Percentiles rank a stretch among this genome's conserved stretches.
Conservation (phyloP, 2,113 vertebrate genomes). For the Oplegnathus fasciatus region DNA sequence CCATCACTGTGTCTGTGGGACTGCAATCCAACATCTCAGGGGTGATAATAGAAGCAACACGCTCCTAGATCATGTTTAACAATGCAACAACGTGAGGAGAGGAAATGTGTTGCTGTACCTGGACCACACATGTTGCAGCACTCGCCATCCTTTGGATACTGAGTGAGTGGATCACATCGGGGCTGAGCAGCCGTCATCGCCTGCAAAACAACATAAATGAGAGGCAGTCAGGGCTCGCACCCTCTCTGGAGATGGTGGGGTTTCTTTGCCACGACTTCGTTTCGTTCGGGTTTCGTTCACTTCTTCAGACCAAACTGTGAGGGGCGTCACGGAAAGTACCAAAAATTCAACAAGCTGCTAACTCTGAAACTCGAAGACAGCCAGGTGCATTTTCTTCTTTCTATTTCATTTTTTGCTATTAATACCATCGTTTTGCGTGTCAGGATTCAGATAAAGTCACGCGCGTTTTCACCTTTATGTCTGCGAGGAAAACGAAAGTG, state of each 20-base stretch:
- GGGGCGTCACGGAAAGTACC: conserved; percentile 74
- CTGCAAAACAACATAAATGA: conserved; percentile 37
- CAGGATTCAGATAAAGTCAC: too few relatives aligned
- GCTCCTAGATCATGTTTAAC: neutral
- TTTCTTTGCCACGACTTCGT: neutral
- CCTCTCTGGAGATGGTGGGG: too few relatives aligned
- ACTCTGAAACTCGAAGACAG: neutral
- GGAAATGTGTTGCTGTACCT: conserved; percentile 59
- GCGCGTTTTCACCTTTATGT: too few relatives aligned
- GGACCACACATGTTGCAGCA: conserved; percentile 81
- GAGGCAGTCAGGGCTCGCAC: rapidly evolving
- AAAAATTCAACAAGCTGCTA: neutral
- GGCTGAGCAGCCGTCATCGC: conserved; percentile 4
- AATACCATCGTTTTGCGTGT: neutral
- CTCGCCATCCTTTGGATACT: conserved; percentile 13
- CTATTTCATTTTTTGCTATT: neutral
- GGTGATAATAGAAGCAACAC: neutral
- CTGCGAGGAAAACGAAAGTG: conserved; percentile 60
- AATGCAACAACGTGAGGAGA: neutral
- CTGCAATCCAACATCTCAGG: neutral
- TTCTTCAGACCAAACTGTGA: conserved; percentile 11
- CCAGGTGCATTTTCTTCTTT: neutral
- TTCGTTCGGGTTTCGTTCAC: too few relatives aligned
- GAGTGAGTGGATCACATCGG: conserved; percentile 61
- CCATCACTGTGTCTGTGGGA: neutral